Percentiles rank a stretch among this genome's conserved stretches.
These are phyloP conservation scores for Eudorcas thomsonii DNA, from an alignment of 2,113 vertebrate genomes.

Conservation along the genomic window DNA sequence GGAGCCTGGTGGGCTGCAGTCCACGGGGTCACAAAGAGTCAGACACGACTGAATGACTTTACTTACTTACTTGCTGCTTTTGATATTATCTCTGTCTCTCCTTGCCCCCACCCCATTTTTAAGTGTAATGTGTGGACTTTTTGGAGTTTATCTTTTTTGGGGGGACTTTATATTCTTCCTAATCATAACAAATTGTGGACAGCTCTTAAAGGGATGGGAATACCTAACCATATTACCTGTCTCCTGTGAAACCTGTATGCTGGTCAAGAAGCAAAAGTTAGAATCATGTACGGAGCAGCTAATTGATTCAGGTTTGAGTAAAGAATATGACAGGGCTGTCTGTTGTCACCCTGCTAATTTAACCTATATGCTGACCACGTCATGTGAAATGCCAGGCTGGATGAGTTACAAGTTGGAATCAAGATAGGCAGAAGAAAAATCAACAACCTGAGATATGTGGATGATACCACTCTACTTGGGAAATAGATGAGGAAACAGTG, in stretches of 20 bases:
- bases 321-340: rapidly evolving
- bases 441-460: background rate
- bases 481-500: too few relatives aligned
- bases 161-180: background rate
- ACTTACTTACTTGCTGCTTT: background rate
- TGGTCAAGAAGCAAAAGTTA: background rate
- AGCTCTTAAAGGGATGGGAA: background rate
- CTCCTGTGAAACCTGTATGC: background rate
- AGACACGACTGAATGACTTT: too few relatives aligned
- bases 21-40: too few relatives aligned
- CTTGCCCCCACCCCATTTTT: background rate
- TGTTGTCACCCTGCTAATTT: background rate
- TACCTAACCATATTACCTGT: background rate
- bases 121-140: background rate
- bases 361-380: background rate
- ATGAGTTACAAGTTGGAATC: background rate
- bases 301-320: background rate
- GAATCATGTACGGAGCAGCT: background rate
- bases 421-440: background rate
- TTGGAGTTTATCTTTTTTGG: background rate
- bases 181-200: background rate
- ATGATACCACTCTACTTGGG: background rate
- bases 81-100: background rate
- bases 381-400: background rate
- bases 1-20: too few relatives aligned